Evolutionary conservation across 2,113 vertebrate species (phyloP), one percentile per base, ranked within the genome.

Genomic region (Pseudorectes ferrugineus): DNA sequence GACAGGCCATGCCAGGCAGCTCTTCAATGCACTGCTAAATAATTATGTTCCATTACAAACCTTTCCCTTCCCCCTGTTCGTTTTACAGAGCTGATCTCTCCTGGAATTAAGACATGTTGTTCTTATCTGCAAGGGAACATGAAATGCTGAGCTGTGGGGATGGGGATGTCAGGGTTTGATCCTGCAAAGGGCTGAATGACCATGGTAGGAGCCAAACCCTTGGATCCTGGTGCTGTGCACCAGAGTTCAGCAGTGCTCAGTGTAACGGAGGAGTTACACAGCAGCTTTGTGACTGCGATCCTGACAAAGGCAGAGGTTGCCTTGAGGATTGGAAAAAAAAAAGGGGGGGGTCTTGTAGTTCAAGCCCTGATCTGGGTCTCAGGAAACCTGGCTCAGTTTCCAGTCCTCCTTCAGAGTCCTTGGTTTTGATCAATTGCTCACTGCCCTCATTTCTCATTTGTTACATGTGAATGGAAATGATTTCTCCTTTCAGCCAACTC

Each of bases 1-100:
- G 85, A 88, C 78, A 74, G 76, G 45, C 91, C 63, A 45, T 92
- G 88, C 96, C 93, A 90, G 95, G 96, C 89, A 63, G 72, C 55
- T 31, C 26, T 86, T 80, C 97, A 92, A 11, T 62, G 67, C 22
- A 5, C 79, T 62, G 49, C 66, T 94, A 33, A 85, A 85, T 85
- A 70, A 82, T 85, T 61, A 24, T 8, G 26, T 36, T 72, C 78
- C 82, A 31, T 86, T 67, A 38, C 4, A 80, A 95, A 86, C 43
- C 75, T 63, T 79, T 57, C 61, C 73, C 57, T 81, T 61, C 87
- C 48, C 62, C 71, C 20, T 49, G n/a, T 68, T 85, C 1, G 0
- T 58, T 80, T 59, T 36, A 33, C 43, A 66, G 42, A 79, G 71
- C 62, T 70, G 54, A 19, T 72, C 62, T 61, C 88, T 70, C 74